A percentile compares a stretch with the other conserved stretches of the same genome.
phyloP scores from a whole-genome alignment of 2,888 invertebrate species.

The Drosophila atripex region DNA sequence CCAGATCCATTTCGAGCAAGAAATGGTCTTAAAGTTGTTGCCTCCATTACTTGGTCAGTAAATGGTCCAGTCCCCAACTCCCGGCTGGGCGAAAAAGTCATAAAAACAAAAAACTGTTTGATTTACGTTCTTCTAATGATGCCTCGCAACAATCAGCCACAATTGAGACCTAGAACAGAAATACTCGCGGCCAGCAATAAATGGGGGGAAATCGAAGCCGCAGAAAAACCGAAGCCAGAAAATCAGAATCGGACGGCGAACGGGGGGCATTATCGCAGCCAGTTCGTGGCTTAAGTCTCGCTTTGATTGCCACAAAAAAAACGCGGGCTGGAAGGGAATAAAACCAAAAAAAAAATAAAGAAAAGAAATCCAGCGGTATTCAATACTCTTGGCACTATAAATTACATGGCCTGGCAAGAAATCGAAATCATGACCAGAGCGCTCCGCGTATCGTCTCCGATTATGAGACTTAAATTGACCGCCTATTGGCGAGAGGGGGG shows the following conservation, averaged over 20 bases:
- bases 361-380: constrained; percentile 47
- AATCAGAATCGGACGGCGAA: constrained; percentile 20
- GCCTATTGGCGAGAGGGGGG: constrained; percentile 28
- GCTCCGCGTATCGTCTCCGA: constrained; percentile 58
- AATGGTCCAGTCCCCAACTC: constrained; percentile 35
- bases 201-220: constrained; percentile 43
- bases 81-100: constrained; percentile 30
- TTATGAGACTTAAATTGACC: constrained; percentile 77
- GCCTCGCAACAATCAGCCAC: constrained; percentile 62
- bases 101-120: constrained; percentile 52
- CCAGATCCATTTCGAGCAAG: constrained; percentile 11
- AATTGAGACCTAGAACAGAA: constrained; percentile 55
- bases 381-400: constrained; percentile 71
- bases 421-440: constrained; percentile 74
- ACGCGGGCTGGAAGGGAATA: constrained; percentile 18
- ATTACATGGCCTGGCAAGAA: constrained; percentile 68
- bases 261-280: constrained; percentile 30
- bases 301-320: constrained; percentile 58
- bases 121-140: constrained; percentile 74
- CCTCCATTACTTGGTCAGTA: constrained; percentile 28
- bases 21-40: constrained; percentile 10
- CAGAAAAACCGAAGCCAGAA: constrained; percentile 20
- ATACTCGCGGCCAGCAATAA: constrained; percentile 41
- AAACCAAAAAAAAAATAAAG: constrained; percentile 20
- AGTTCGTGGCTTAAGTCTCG: constrained; percentile 64